Evolutionary conservation across 1,140 invertebrate species (phyloP), one percentile per base, ranked within the genome.

Genomic region (Homarus americanus): DNA sequence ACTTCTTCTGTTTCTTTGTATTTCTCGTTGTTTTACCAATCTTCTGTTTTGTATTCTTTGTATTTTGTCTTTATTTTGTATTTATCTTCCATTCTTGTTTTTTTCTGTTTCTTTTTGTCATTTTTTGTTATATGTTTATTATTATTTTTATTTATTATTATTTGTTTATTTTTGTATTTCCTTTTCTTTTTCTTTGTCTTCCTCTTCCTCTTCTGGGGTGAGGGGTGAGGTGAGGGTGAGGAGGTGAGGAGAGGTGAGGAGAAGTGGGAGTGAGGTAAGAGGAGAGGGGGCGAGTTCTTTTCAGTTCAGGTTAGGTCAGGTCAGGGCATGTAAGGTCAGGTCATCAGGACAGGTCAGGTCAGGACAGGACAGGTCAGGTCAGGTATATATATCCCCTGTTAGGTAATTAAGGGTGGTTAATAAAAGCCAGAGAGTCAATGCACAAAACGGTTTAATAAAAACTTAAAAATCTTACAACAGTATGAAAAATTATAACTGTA

Each of bases 371-470:
- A n/a, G n/a, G n/a, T n/a, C n/a, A n/a, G n/a, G n/a, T n/a, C n/a
- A n/a, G n/a, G n/a, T n/a, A n/a, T n/a, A n/a, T n/a, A n/a, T n/a
- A n/a, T n/a, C n/a, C n/a, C n/a, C n/a, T 32, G 66, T 5, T 24
- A n/a, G 66, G 5, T 3, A 15, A 34, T 5, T 34, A 28, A 38
- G 72, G 36, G 5, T 7, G n/a, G 0, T 12, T 7, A 73, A 38
- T 34, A 28, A 38, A 73, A 73, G n/a, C 36, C 69, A 49, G n/a
- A 28, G 38, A 34, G 63, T 86, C 83, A 86, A 76, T 86, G 83
- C 83, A 86, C 83, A 86, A 86, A 86, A 86, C 83, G 53, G 83
- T 86, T 86, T 86, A 86, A 86, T 86, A 86, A 86, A 86, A 86
- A 86, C 66, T 75, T 86, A 86, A 86, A 84, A 86, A 86, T 75